These are phyloP conservation scores for Malurus cyaneus DNA, from an alignment of 2,113 vertebrate species.

Conservation along the genomic window DNA sequence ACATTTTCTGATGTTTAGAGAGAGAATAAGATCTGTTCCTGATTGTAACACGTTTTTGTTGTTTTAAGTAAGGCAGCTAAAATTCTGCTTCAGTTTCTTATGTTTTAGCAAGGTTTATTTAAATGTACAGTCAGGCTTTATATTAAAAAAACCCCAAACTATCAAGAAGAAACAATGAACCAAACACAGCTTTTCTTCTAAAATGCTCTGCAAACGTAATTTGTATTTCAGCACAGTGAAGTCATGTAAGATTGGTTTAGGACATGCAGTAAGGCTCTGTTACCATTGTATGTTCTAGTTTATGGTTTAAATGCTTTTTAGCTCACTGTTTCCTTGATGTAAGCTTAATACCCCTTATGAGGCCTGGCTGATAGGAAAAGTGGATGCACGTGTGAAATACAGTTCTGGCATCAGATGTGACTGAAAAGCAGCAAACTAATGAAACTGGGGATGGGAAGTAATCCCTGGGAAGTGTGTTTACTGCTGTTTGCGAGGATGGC, in stretches of 20 bases:
- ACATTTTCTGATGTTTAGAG: not conserved
- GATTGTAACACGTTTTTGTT: not conserved
- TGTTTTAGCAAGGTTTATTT: not conserved
- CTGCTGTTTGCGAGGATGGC: not conserved
- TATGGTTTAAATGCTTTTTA: not conserved
- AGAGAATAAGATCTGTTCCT: not conserved
- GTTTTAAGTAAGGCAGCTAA: not conserved
- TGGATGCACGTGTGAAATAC: not conserved
- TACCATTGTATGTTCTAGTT: not conserved
- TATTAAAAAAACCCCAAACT: not conserved
- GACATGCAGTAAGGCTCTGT: not conserved
- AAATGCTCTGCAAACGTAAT: not conserved
- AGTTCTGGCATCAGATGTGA: not conserved
- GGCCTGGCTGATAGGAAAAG: not conserved
- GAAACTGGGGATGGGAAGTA: not conserved
- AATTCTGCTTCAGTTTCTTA: not conserved
- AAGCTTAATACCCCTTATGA: not conserved
- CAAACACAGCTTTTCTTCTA: not conserved
- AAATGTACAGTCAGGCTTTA: not conserved
- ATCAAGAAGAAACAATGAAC: not conserved
- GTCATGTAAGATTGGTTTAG: not conserved
- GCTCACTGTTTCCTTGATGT: not conserved
- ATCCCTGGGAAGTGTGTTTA: not conserved
- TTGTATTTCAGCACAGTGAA: not conserved
- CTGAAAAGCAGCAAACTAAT: not conserved